Base-by-base conservation (phyloP, 2,888 invertebrate species). In the Epirrhoe alternata region DNA sequence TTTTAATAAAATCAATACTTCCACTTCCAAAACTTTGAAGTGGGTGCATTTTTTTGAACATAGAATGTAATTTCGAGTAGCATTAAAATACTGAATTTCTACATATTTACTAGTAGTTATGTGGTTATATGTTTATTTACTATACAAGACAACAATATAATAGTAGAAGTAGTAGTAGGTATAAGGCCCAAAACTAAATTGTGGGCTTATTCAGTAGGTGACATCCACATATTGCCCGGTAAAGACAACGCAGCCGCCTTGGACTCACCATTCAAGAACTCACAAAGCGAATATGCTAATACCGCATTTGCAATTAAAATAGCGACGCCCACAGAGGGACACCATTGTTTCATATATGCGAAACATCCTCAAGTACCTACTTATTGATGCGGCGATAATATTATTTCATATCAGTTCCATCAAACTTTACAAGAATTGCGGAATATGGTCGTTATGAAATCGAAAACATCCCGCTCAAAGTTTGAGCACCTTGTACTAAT, bases 231-330 rank as follows among this genome's bases (percentile, higher is more conserved):
- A 77, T 78, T 77, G 76, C 80, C 72, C 76, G 80, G n/a, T 81
- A 86, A 89, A 86, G 85, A 86, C 82, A 83, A 79, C 80, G 75
- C 77, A 72, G 73, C 83, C 75, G 85, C 90, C 90, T 90, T 87
- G 86, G 82, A 83, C 82, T 83, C 81, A 82, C 87, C 86, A 86
- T 86, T 88, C 85, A 85, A 87, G 84, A 84, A 86, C 84, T 84
- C 82, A 90, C 90, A 91, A 90, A 90, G 91, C 88, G 83, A 85
- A 84, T 90, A 92, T 92, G 91, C 86, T 87, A 92, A 92, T 92
- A 83, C 69, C 81, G 73, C 79, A 92, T 92, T 92, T 91, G 90
- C 92, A 92, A 92, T 92, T 92, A 89, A 88, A 86, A 92, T 92
- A 73, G 74, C 78, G 72, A 82, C 90, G 83, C 91, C 90, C 89